A percentile compares a stretch with the other conserved stretches of the same genome.
Evolutionary conservation across 2,797 vertebrate species (phyloP).

Genomic region (Pangasius djambal): DNA sequence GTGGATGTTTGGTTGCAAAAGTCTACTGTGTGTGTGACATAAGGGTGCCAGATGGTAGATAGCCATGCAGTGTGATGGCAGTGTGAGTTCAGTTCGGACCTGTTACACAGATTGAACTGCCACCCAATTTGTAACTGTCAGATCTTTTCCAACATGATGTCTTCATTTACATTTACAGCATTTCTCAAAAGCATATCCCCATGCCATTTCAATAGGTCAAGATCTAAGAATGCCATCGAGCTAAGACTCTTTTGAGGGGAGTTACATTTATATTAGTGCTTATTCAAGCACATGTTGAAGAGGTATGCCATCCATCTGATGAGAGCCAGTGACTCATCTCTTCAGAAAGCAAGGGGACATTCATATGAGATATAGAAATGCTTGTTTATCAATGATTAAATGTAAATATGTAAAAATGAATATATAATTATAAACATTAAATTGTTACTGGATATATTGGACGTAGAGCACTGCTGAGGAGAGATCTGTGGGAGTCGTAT

Average conservation of each 20-base stretch:
- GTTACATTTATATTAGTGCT: neutral
- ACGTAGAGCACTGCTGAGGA: too few species aligned
- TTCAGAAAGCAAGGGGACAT: neutral
- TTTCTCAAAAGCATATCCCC: neutral
- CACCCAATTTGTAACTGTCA: conserved; percentile 22
- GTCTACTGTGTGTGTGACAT: conserved; percentile 64
- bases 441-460: neutral
- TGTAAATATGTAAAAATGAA: neutral
- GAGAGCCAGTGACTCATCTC: neutral
- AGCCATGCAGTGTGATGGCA: conserved; percentile 57
- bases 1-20: conserved; percentile 46
- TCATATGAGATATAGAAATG: neutral
- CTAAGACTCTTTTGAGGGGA: neutral
- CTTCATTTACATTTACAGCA: neutral
- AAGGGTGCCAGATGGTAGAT: conserved; percentile 70
- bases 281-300: neutral
- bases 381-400: neutral
- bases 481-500: neutral
- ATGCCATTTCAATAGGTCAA: neutral
- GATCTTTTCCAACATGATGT: conserved; percentile 18
- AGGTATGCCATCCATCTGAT: neutral
- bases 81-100: conserved; percentile 47
- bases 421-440: neutral
- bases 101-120: conserved; percentile 30
- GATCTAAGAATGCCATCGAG: neutral